Evolutionary conservation across 2,888 invertebrate species (phyloP), one percentile per base, ranked within the genome.

Genomic region (Caenorhabditis sp.): DNA sequence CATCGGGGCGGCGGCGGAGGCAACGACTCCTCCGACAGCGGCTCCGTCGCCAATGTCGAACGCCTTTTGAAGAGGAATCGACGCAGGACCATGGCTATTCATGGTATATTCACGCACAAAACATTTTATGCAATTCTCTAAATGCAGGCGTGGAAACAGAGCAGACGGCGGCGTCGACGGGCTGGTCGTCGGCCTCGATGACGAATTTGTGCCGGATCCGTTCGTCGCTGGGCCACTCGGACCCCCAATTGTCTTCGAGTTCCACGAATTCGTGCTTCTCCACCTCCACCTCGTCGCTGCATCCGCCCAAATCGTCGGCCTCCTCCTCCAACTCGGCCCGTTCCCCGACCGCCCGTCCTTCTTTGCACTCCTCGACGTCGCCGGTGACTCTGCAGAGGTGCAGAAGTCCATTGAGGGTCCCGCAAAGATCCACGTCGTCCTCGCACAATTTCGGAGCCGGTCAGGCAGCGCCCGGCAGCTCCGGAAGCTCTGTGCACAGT

Each of bases 161-260:
- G n/a, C 68, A 68, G 22, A 59, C 68, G 9, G 68, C 68, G 17
- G 68, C 68, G n/a, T 63, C 75, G 2, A 58, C 62, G 8, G 62
- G 56, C 35, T 81, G 75, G 78, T 79, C 79, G 22, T 79, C 77
- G 13, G 71, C 84, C 13, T 84, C 84, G 15, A 75, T 79, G 61
- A 70, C 79, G 37, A 84, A 83, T 68, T 55, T 84, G 26, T 66
- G 68, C 59, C 80, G 83, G 15, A 77, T 84, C 50, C 75, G 83
- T 8, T 72, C 72, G 27, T 84, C 85, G n/a, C 81, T 88, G 7
- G 88, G 88, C 13, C 88, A 88, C 65, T 88, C 88, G 8, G 88
- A 88, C 72, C 88, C 88, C 2, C 88, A 88, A 71, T 76, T 88
- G 8, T 80, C 82, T 1, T 61, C 62, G 24, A 65, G 58, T 37